Conservation (phyloP, 2,113 vertebrate genomes). For the Hiodon tergisus region DNA sequence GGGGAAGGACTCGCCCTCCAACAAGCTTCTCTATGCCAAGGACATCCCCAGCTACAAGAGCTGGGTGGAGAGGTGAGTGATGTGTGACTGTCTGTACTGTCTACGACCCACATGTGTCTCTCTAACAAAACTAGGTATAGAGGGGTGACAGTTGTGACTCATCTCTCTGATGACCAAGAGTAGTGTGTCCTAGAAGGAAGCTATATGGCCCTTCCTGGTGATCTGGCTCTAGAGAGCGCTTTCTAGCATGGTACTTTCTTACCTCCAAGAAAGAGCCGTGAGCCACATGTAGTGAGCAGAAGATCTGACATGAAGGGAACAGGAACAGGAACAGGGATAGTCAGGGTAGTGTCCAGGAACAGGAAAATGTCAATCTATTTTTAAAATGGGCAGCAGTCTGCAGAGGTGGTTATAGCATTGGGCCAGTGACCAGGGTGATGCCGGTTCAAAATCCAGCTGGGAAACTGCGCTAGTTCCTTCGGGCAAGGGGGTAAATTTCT, state of each 20-base stretch:
- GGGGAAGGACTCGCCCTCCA: conserved; percentile 96
- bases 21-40: conserved; percentile 98
- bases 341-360: neutral
- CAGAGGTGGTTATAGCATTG: neutral
- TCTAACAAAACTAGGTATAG: too few relatives aligned
- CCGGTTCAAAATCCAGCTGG: neutral
- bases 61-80: conserved; percentile 94
- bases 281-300: neutral
- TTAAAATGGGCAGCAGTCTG: neutral
- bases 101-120: too few relatives aligned
- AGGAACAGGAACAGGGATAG: neutral
- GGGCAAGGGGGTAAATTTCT: too few relatives aligned
- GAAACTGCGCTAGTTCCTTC: neutral
- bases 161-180: neutral
- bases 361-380: neutral
- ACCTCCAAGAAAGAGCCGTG: too few relatives aligned
- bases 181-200: neutral
- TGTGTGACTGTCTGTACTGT: neutral
- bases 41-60: conserved; percentile 99
- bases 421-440: neutral
- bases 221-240: too few relatives aligned
- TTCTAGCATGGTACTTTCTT: too few relatives aligned
- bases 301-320: neutral
- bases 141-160: too few relatives aligned
- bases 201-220: too few relatives aligned